Base-by-base conservation (phyloP, 2,113 vertebrate genomes). In the Pelodiscus sinensis region DNA sequence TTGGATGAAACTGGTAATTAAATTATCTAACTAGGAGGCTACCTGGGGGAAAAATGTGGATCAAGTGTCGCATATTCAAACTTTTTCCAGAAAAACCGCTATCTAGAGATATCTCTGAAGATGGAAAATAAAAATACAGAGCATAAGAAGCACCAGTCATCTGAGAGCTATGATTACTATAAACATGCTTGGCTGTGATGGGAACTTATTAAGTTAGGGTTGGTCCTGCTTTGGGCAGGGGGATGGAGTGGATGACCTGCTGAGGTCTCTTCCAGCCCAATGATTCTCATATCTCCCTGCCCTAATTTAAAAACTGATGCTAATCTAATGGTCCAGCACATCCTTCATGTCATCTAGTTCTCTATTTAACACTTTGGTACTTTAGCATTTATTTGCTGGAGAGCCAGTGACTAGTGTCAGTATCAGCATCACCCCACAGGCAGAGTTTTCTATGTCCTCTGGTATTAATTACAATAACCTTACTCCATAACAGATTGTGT, bases 61-160 rank as follows among this genome's bases (percentile, higher is more conserved):
- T 94, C 90, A 96, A 55, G 87, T 87, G 81, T 77, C 1, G 0
- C 88, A 88, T 95, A 92, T 93, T 93, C 84, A 71, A 94, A 94
- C 92, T 83, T 83, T 89, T 71, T 1, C 88, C 81, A 89, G n/a
- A 87, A 94, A 58, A 79, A 87, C 58, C 77, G 44, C 71, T 94
- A 92, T 65, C 54, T 79, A 57, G 77, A 95, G 81, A 71, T 88
- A 85, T 79, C 68, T 82, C 79, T 95, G 50, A 62, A 27, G 29
- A 13, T 79, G 62, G 81, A 82, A 92, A 87, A 81, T 16, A 27
- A 87, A 85, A 94, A 89, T 58, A 58, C 35, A 62, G 71, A 90
- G 24, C 54, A 79, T 78, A 51, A 54, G 89, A 19, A 1, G 73
- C 82, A 68, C 73, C 82, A 60, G 60, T 35, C 77, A 35, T 85